Base-by-base conservation (phyloP, 2,797 vertebrate genomes). In the Cheirogaleus major region DNA sequence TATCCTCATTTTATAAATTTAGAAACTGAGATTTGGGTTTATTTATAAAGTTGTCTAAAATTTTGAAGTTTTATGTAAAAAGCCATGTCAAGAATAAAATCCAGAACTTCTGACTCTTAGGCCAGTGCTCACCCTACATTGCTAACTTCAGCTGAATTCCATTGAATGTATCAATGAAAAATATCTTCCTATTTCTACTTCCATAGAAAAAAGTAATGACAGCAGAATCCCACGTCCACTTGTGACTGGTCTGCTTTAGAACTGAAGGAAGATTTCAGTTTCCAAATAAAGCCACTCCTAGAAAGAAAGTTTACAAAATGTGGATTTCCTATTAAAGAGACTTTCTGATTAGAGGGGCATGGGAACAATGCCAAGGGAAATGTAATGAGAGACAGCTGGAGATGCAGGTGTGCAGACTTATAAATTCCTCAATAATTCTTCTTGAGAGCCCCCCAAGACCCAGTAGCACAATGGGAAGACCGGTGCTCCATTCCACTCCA, bases 371-470 rank as follows among this genome's bases (percentile, higher is more conserved):
- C 93, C 85, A 90, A 95, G 92, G 78, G 89, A 59, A 92, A 69
- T 6, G 32, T 41, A 80, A 95, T 75, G 82, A 75, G 48, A 88
- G 70, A 65, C 69, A 91, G 63, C 94, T 93, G 92, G 69, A 90
- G 81, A 95, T 45, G 35, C 94, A 97, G 91, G 85, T 88, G 93
- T 89, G 52, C 69, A 25, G 69, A 48, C 69, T 83, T 57, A 57
- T 23, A 81, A 84, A 75, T 61, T 43, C 81, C 63, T 89, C 80
- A 0, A 9, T 50, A 69, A 17, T 87, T 67, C 89, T 59, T 84
- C 81, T 48, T 2, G 6, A 48, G 57, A 41, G 30, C 35, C 69
- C 63, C 41, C 15, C 69, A 38, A 78, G 70, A 80, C 57, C 59
- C 43, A 15, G 14, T 32, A 65, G 52, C 30, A 89, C 57, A 65